Evolutionary conservation across 2,888 invertebrate species (phyloP), one percentile per base, ranked within the genome.

Genomic region (Lissocephala sabroskyi): DNA sequence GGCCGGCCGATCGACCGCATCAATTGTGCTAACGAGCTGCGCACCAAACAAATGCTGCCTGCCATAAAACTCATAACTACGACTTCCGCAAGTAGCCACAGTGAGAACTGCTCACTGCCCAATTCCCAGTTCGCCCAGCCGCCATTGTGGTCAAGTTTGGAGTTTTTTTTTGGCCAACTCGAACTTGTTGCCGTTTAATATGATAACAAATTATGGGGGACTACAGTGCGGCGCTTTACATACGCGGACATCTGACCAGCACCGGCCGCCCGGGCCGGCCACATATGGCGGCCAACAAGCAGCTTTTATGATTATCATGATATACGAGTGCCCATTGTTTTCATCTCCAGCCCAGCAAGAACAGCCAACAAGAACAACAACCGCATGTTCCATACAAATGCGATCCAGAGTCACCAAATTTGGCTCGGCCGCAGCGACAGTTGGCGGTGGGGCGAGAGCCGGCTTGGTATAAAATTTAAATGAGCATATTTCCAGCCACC

Each of bases 161-260:
- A 26, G 45, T 63, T 59, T 33, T 11, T n/a, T 41, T 41, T 53
- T 52, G 39, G 45, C 41, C 57, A 45, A 56, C 40, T 45, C 45
- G 45, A 42, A 45, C 42, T 47, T 47, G 14, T 35, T 74, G 61
- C 56, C 61, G 65, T 59, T 62, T 77, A 79, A 79, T 78, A 78
- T 74, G 79, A 78, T 78, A 78, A 78, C 77, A 78, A 79, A 79
- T 78, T 79, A 79, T 79, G 78, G 70, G 56, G 56, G 62, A 59
- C 58, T 56, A 40, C 45, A 47, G 54, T 62, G 74, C 70, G 63
- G 70, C 66, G 61, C 74, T 65, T 65, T 65, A 52, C 51, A 49
- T 52, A 42, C 17, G 37, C 37, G 49, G 45, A 13, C 10, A 40
- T n/a, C 47, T 41, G n/a, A 10, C 18, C 9, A 30, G 30, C 42